Conservation (phyloP, 2,113 vertebrate species). For the Neomonachus schauinslandi region DNA sequence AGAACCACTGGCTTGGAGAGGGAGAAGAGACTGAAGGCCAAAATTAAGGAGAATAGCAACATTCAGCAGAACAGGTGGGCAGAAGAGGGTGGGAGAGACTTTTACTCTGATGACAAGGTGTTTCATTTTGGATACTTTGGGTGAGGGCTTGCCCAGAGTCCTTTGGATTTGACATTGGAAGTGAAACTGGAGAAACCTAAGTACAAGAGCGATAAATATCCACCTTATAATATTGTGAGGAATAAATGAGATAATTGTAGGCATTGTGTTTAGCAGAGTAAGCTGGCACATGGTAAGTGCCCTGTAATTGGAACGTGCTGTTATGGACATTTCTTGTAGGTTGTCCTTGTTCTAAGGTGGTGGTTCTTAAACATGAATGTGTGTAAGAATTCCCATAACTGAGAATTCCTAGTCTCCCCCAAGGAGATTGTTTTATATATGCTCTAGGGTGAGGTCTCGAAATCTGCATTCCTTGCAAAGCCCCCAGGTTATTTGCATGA, state of each 20-base stretch:
- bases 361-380: neutral
- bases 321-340: neutral
- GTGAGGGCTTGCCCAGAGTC: neutral
- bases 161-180: slow-evolving; percentile 48
- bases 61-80: neutral
- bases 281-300: neutral
- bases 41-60: neutral
- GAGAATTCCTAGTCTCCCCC: neutral
- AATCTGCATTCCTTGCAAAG: neutral
- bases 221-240: neutral
- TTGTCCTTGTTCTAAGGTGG: neutral
- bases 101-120: neutral
- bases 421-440: neutral
- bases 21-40: neutral
- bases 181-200: neutral
- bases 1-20: neutral
- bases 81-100: neutral
- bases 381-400: neutral
- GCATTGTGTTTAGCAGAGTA: neutral
- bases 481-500: neutral
- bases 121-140: neutral
- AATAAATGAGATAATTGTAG: neutral
- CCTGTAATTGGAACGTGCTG: neutral
- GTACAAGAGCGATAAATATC: neutral
- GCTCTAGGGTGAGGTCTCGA: neutral